Evolutionary conservation across 1,140 invertebrate species (phyloP), one percentile per base, ranked within the genome.

Genomic region (Zaprionus lachaisei): DNA sequence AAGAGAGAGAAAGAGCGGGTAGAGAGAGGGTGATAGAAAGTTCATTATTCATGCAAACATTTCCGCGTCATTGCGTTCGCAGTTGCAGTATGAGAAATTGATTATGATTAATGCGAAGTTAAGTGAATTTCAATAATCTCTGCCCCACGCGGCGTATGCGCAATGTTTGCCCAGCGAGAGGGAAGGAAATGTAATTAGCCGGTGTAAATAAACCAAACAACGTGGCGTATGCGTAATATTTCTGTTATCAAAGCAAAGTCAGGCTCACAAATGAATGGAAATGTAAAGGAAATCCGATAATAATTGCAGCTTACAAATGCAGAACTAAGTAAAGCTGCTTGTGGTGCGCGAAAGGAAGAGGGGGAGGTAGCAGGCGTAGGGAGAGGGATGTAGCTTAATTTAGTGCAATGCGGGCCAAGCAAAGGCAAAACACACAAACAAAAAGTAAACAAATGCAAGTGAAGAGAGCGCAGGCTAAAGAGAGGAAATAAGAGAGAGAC

Each of bases 61-160:
- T 89, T 89, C 66, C 84, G 81, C 85, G 66, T 81, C 65, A 90
- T 79, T 89, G 78, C 65, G 44, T 78, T 78, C 11, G 41, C n/a
- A 41, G 38, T 41, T 6, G 7, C 67, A 41, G 61, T 68, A 73
- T 79, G 68, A 17, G 41, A 56, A 79, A 81, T 84, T 86, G 41
- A 47, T 66, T 72, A 72, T 89, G 84, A 86, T 86, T 86, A 89
- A 89, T 86, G 84, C 67, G 65, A 68, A 69, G 38, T 49, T 60
- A 66, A 74, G 56, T 62, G 61, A 72, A 72, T 67, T 61, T 63
- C 28, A 49, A 72, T 72, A 49, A 54, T 72, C 49, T 72, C 61
- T 72, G 55, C 61, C 22, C 22, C 20, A 51, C 22, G 20, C 51
- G 41, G 72, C 51, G 51, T 62, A 70, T 71, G 73, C 56, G 57